Evolutionary conservation across 2,797 vertebrate species (phyloP).

Genomic region (Acridotheres tristis): DNA sequence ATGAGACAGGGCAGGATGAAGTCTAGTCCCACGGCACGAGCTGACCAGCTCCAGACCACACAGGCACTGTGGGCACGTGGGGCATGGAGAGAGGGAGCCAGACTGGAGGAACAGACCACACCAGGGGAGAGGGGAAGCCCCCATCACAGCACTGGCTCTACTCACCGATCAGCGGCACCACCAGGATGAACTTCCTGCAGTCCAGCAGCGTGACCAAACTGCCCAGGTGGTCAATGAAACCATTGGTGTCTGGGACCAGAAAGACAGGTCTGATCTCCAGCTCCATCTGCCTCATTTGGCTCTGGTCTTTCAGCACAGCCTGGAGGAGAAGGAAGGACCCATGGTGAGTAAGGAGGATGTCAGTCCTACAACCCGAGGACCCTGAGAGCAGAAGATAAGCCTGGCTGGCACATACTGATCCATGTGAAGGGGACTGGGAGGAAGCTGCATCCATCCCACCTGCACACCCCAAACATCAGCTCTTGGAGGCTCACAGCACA

Average conservation of each 20-base stretch:
- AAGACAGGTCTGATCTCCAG: conserved; percentile 94
- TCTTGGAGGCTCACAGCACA: background rate
- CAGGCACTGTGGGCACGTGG: background rate
- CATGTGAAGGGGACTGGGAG: background rate
- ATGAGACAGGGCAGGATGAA: background rate
- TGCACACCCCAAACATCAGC: background rate
- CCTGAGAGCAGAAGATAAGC: conserved; percentile 19
- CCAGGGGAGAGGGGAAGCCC: background rate
- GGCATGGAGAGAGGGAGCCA: background rate
- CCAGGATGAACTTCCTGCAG: conserved; percentile 90
- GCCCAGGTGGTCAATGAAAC: conserved; percentile 94
- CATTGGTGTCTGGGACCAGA: conserved; percentile 96
- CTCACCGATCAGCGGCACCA: conserved; percentile 97
- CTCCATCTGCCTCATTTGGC: conserved; percentile 87
- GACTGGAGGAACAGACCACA: fast-evolving
- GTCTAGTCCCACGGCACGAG: background rate
- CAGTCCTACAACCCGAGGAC: background rate
- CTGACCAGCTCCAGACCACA: background rate
- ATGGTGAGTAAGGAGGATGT: background rate
- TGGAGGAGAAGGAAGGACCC: conserved; percentile 70
- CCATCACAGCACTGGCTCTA: background rate
- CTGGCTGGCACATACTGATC: background rate
- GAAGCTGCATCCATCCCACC: background rate
- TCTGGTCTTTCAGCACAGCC: conserved; percentile 93
- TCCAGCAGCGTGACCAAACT: conserved; percentile 86